Evolutionary conservation across 2,113 vertebrate genomes (phyloP).

Genomic region (Dipodomys ordii): DNA sequence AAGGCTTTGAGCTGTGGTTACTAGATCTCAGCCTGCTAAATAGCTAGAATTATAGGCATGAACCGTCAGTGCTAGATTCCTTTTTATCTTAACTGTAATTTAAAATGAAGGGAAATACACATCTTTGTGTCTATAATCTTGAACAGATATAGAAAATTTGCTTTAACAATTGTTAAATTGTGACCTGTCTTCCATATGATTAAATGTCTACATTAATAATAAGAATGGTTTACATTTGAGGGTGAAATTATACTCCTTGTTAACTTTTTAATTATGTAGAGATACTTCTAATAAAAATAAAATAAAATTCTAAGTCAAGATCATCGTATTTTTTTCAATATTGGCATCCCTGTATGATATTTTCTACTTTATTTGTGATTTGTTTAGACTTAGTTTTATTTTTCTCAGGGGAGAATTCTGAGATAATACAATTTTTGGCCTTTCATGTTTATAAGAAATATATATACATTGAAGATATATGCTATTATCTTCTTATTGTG

Average conservation of each 20-base stretch:
- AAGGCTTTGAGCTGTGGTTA: no score
- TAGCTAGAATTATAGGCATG: no score
- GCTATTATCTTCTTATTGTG: slow-evolving; percentile 8
- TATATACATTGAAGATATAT: not conserved
- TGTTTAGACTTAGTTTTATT: slow-evolving; percentile 32
- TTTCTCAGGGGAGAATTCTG: slow-evolving; percentile 34
- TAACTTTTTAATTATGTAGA: not conserved
- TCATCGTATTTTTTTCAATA: not conserved
- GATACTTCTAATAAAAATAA: not conserved
- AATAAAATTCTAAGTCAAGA: slow-evolving; percentile 45
- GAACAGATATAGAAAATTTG: not conserved
- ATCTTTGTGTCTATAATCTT: not conserved
- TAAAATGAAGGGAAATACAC: slow-evolving; percentile 6
- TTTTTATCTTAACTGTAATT: not conserved
- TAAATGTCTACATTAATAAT: not conserved
- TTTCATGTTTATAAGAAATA: slow-evolving; percentile 10
- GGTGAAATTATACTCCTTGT: not conserved
- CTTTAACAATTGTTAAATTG: not conserved
- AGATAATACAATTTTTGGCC: not conserved
- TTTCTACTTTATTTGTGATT: not conserved
- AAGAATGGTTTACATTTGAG: slow-evolving; percentile 7
- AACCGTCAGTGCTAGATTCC: not conserved
- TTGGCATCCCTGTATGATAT: not conserved
- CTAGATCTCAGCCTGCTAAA: no score
- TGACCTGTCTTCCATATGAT: not conserved